Evolutionary conservation across 2,888 invertebrate genomes (phyloP).

Genomic region (Thecophora atra): DNA sequence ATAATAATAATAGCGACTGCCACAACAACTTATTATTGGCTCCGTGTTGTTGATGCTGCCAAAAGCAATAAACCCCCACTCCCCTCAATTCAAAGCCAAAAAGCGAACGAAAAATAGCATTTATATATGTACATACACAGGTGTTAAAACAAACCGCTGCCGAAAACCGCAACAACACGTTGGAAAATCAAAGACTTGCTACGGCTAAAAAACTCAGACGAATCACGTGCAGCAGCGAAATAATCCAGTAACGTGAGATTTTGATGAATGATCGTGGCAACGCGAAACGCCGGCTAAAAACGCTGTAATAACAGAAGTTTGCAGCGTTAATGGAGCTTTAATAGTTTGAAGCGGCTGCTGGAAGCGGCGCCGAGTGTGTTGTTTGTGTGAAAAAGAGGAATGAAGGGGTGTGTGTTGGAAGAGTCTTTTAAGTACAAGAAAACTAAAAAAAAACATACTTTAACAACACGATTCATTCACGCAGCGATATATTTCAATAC

Average conservation of each 20-base stretch:
- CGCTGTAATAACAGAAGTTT: conserved; percentile 37
- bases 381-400: neutral
- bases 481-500: no score
- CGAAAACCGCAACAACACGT: conserved; percentile 15
- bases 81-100: no score
- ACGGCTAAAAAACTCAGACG: neutral
- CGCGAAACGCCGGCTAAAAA: conserved; percentile 31
- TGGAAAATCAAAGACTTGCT: neutral
- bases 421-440: neutral
- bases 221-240: conserved; percentile 24
- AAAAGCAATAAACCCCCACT: conserved; percentile 12
- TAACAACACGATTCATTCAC: no score
- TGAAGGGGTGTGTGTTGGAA: neutral
- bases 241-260: conserved; percentile 44
- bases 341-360: conserved; percentile 37
- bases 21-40: neutral
- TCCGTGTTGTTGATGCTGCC: conserved; percentile 27
- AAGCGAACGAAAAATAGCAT: no score
- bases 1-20: conserved; percentile 14
- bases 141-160: conserved; percentile 42
- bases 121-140: conserved; percentile 40
- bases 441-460: neutral
- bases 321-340: conserved; percentile 40
- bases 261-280: conserved; percentile 46
- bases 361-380: neutral